Conservation (phyloP, 2,888 invertebrate species). For the Oxyscelio sp. region DNA sequence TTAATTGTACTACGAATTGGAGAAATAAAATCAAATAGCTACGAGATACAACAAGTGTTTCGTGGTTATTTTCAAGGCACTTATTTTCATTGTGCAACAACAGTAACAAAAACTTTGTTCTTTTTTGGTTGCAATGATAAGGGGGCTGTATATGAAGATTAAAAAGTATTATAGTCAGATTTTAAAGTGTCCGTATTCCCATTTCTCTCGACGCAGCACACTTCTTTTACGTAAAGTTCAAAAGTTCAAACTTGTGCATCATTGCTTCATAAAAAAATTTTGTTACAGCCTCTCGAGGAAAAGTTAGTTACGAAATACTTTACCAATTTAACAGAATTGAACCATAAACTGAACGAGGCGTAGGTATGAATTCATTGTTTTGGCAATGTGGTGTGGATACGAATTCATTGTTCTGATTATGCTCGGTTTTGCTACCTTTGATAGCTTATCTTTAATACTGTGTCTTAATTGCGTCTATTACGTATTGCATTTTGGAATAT, state of each 20-base stretch:
- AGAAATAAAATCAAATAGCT: not conserved
- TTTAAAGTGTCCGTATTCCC: conserved; percentile 11
- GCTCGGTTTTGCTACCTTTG: too few relatives aligned
- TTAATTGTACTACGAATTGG: not conserved
- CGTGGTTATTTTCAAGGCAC: not conserved
- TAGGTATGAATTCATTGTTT: too few relatives aligned
- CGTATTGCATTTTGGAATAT: too few relatives aligned
- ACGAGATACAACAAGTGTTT: not conserved
- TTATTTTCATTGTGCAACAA: not conserved
- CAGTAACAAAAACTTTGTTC: conserved; percentile 8
- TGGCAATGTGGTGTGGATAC: too few relatives aligned
- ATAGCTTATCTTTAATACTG: too few relatives aligned
- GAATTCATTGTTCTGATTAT: too few relatives aligned
- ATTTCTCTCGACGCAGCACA: conserved; percentile 11
- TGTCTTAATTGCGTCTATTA: too few relatives aligned
- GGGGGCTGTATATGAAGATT: conserved; percentile 18
- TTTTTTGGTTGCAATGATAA: not conserved
- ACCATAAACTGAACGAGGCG: conserved; percentile 15
- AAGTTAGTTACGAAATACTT: conserved; percentile 32
- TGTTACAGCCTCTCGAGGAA: not conserved
- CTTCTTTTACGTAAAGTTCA: conserved; percentile 24
- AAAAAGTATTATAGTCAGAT: conserved; percentile 39
- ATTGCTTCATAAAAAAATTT: conserved; percentile 24
- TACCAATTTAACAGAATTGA: conserved; percentile 8
- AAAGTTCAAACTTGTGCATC: conserved; percentile 30